phyloP scores from a whole-genome alignment of 2,888 invertebrate species.

The Papilio demoleus region DNA sequence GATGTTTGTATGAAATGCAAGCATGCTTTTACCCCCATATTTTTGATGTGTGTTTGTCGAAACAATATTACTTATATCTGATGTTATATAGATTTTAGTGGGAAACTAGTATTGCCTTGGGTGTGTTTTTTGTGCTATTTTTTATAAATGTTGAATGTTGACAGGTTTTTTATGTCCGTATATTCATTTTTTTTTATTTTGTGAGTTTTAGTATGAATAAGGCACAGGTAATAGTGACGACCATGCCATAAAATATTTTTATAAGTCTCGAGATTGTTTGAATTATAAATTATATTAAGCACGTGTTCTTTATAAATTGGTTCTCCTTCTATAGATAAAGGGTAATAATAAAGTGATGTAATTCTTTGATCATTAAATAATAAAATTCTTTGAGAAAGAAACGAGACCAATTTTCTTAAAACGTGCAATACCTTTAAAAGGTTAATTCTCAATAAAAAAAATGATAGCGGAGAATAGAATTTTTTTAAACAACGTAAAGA shows the following conservation, averaged over 20 bases:
- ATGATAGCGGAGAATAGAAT: not conserved
- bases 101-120: not conserved
- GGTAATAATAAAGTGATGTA: no score
- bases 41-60: not conserved
- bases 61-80: not conserved
- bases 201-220: no score
- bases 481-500: not conserved
- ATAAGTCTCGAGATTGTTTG: no score
- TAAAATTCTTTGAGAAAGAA: not conserved
- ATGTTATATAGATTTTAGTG: constrained; percentile 1
- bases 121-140: not conserved
- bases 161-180: no score
- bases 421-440: constrained; percentile 2
- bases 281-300: no score
- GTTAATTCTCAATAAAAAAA: constrained; percentile 11
- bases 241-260: no score
- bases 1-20: not conserved
- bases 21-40: constrained; percentile 17
- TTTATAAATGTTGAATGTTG: no score
- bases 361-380: not conserved
- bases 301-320: no score
- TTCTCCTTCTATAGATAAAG: no score
- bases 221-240: no score
- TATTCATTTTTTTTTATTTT: no score
- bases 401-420: constrained; percentile 7